These are phyloP conservation scores for Spatula clypeata DNA, from an alignment of 2,797 vertebrate species.

Conservation along the genomic window DNA sequence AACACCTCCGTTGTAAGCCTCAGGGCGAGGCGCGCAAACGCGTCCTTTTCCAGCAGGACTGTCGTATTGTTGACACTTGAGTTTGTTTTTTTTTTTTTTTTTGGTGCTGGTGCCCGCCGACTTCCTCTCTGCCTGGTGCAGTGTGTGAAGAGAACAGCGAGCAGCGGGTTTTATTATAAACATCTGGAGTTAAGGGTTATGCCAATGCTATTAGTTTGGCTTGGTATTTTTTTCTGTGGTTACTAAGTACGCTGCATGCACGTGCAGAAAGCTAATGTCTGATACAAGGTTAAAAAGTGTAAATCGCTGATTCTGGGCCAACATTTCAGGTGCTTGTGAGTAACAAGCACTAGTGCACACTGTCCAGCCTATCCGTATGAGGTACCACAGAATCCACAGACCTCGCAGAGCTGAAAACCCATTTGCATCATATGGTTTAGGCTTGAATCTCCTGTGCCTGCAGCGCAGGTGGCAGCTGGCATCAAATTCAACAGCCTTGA, in stretches of 20 bases:
- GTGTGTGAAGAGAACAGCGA: rapidly evolving
- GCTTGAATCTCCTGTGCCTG: not conserved
- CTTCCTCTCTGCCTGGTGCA: not conserved
- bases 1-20: not conserved
- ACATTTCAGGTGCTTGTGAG: not conserved
- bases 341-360: not conserved
- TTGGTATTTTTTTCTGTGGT: not conserved
- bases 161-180: not conserved
- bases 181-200: not conserved
- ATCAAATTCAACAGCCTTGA: not conserved
- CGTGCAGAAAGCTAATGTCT: not conserved
- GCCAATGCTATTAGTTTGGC: not conserved
- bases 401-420: not conserved
- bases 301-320: not conserved
- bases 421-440: not conserved
- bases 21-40: not conserved
- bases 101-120: not conserved
- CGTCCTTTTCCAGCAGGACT: not conserved
- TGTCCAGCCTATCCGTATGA: not conserved
- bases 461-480: not conserved
- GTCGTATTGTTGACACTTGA: not conserved
- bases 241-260: not conserved
- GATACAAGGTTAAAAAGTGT: not conserved
- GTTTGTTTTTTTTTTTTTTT: not conserved
- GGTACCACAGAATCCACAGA: not conserved